A percentile compares a stretch with the other conserved stretches of the same genome.
Evolutionary conservation across 2,797 vertebrate genomes (phyloP).

Genomic region (Pitangus sulphuratus): DNA sequence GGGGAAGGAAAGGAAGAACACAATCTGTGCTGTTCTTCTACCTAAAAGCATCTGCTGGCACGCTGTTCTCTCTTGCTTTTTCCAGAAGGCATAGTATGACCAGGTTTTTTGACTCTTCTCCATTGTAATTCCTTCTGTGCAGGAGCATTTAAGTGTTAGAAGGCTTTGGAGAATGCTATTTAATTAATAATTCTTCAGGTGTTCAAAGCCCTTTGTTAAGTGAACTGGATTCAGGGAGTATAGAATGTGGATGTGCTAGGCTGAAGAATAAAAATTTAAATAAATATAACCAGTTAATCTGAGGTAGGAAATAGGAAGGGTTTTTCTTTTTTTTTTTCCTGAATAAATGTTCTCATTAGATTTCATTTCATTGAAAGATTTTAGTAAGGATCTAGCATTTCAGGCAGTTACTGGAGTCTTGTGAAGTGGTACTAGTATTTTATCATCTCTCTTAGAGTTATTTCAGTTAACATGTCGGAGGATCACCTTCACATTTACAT

Average conservation of each 20-base stretch:
- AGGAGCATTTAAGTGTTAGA: background rate
- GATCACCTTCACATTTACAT: background rate
- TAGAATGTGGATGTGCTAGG: background rate
- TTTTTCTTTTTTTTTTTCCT: background rate
- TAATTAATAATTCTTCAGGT: background rate
- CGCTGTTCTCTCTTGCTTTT: background rate
- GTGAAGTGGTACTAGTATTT: background rate
- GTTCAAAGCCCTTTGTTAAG: background rate
- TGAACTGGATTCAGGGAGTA: background rate
- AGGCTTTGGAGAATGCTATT: background rate
- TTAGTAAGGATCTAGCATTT: background rate
- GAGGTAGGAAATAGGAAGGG: background rate
- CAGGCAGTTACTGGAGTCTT: background rate
- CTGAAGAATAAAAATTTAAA: background rate
- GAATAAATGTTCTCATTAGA: background rate
- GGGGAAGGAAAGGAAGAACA: background rate
- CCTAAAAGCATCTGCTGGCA: background rate
- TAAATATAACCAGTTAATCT: background rate
- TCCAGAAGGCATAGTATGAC: background rate
- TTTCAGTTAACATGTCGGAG: background rate
- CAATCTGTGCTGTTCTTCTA: fast-evolving
- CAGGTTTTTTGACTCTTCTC: background rate
- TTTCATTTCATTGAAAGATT: background rate
- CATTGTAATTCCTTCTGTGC: background rate
- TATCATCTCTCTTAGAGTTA: background rate